Base-by-base conservation (phyloP, 2,888 invertebrate species). In the Conus canariensis region DNA sequence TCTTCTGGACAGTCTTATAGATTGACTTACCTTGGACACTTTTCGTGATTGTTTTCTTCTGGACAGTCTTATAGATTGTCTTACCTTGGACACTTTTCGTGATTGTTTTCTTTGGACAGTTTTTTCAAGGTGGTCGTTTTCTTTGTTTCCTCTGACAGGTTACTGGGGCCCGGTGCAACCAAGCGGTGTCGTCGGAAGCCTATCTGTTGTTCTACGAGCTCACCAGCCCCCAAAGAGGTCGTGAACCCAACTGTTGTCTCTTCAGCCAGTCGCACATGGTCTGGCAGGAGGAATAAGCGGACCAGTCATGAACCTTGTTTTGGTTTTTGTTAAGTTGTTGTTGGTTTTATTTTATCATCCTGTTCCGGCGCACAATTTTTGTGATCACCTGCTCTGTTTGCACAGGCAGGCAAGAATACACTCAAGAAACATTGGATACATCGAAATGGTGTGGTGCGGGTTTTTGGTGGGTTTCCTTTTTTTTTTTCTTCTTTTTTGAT, bases 131-230 rank as follows among this genome's bases (percentile, higher is more conserved):
- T 45, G 64, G 64, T 10, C 16, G 16, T 64, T 64, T 0, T 64
- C 64, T 64, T 64, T 64, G 16, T 64, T 14, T 64, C 16, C 16
- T 70, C 86, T 97, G 96, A 0, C 97, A 98, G 98, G 98, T 98
- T 89, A 97, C 97, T 0, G 96, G 97, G 2, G 97, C 98, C 89
- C 97, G 97, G 89, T 96, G 97, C 0, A 97, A 97, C 91, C 97
- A 97, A 93, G 98, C 98, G 94, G 98, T 98, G 91, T 98, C 98
- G 88, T 97, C 98, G 93, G 98, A 98, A 97, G 99, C 98, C 92
- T 99, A 99, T 97, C 98, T 99, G 92, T 97, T 99, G 94, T 99
- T 99, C 97, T 99, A 98, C 97, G 98, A 99, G 91, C 93, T 95
- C 56, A 91, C 92, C 83, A 89, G 89, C 77, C 86, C 88, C 25